Conservation (phyloP, 2,113 vertebrate species). For the Dermatemys mawii region DNA sequence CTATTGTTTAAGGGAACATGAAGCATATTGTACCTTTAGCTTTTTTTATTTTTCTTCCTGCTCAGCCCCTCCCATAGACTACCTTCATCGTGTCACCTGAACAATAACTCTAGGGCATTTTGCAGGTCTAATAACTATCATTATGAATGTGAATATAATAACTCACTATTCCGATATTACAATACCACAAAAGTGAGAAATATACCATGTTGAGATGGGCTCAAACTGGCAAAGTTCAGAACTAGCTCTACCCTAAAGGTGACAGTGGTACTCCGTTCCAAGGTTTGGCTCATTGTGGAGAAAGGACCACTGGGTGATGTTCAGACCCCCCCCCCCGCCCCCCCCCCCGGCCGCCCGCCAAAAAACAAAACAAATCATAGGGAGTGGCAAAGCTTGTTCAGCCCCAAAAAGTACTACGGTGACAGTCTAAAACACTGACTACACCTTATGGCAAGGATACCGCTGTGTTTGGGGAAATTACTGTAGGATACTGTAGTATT, state of each 20-base stretch:
- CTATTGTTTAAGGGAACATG: not conserved
- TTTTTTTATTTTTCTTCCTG: not conserved
- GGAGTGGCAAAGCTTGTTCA: not conserved
- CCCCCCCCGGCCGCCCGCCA: no score
- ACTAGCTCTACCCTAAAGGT: not conserved
- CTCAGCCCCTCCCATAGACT: not conserved
- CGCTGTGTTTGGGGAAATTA: not conserved
- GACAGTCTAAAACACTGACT: not conserved
- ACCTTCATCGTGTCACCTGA: not conserved
- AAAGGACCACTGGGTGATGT: not conserved
- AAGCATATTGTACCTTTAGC: not conserved
- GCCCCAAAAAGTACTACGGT: not conserved
- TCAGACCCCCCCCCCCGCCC: not conserved
- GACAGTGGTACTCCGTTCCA: not conserved
- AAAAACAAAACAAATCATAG: no score
- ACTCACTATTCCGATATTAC: not conserved
- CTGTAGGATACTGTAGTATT: not conserved
- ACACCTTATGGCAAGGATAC: not conserved
- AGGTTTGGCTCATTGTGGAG: not conserved
- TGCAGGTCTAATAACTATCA: not conserved
- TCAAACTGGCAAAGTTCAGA: not conserved
- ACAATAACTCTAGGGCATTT: not conserved
- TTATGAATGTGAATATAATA: not conserved
- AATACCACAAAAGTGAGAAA: not conserved
- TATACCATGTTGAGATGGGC: not conserved